Percentiles rank a stretch among this genome's conserved stretches.
Conservation (phyloP, 2,888 invertebrate species). For the Ariolimax columbianus region DNA sequence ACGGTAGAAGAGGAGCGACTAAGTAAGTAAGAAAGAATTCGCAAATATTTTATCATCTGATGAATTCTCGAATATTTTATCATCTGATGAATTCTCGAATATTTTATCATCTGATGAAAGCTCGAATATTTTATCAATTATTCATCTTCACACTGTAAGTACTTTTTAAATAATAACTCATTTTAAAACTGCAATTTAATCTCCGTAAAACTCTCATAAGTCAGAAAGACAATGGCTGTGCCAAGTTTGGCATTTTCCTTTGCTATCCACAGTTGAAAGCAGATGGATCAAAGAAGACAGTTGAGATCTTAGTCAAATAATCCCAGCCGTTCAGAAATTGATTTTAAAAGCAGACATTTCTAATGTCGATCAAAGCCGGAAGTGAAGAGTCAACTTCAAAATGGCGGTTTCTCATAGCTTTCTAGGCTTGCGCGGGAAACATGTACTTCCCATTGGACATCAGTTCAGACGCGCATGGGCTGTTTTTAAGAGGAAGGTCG, state of each 20-base stretch:
- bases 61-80: background rate
- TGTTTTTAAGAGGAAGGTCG: conserved; percentile 23
- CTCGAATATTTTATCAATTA: background rate
- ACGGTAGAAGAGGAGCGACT: too few relatives aligned
- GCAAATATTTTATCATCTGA: background rate
- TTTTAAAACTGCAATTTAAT: background rate
- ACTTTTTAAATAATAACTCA: conserved; percentile 3
- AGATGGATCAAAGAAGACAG: conserved; percentile 28
- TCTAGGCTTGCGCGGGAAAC: conserved; percentile 24
- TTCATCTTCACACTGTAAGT: background rate
- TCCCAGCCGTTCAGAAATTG: background rate
- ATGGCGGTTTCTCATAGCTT: conserved; percentile 27
- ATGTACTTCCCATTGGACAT: conserved; percentile 19
- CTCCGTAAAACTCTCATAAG: background rate
- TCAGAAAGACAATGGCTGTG: background rate
- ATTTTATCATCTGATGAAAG: background rate
- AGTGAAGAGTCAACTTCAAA: conserved; percentile 37
- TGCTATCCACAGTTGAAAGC: background rate
- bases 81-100: background rate
- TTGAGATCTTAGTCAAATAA: conserved; percentile 8
- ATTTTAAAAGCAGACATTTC: conserved; percentile 34
- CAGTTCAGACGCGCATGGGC: conserved; percentile 34
- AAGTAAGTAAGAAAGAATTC: too few relatives aligned
- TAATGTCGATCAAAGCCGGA: conserved; percentile 36
- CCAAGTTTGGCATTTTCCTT: background rate